Evolutionary conservation across 2,797 vertebrate species (phyloP), one percentile per base, ranked within the genome.

Genomic region (Oreochromis mossambicus): DNA sequence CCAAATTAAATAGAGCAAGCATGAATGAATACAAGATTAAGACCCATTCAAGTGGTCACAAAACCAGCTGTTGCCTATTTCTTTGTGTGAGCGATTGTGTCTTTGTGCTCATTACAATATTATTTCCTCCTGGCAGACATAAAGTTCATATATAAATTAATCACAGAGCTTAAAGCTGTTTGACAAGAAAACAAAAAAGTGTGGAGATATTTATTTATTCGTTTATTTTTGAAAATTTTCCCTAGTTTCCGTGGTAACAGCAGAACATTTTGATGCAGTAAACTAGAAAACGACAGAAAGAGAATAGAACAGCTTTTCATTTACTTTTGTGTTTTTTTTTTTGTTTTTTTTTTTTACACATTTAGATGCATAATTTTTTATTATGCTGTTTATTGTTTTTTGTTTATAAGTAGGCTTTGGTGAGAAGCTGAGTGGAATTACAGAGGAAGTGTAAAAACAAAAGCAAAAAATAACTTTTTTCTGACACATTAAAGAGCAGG

Each of bases 181-280:
- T 75, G 68, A 29, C 50, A 77, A 17, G 78, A 79, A 78, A 89
- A 82, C 66, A 83, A 83, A 76, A 34, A 78, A 55, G 29, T 76
- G 14, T 14, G 8, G 66, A 73, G 48, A 54, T 78, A 77, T 52
- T 41, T 78, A n/a, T 81, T 52, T 34, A 43, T 29, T 29, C 1
- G 2, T 46, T 48, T 48, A 54, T 38, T 81, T 85, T 79, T 80
- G 21, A 32, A 80, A 19, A 0, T 73, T 48, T 6, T 58, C 14
- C 36, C 61, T 75, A 56, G 91, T 93, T 91, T 68, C 91, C 87
- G 36, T 92, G 84, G 92, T 83, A 90, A 92, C 91, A 52, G 81
- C 79, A 80, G 87, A 86, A 77, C 56, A 78, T 83, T 85, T 85
- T 2, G 10, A 88, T 85, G 85, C 88, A 82, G 73, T 46, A 50